Evolutionary conservation across 2,888 invertebrate genomes (phyloP).

Genomic region (Hemistola chrysoprasaria): DNA sequence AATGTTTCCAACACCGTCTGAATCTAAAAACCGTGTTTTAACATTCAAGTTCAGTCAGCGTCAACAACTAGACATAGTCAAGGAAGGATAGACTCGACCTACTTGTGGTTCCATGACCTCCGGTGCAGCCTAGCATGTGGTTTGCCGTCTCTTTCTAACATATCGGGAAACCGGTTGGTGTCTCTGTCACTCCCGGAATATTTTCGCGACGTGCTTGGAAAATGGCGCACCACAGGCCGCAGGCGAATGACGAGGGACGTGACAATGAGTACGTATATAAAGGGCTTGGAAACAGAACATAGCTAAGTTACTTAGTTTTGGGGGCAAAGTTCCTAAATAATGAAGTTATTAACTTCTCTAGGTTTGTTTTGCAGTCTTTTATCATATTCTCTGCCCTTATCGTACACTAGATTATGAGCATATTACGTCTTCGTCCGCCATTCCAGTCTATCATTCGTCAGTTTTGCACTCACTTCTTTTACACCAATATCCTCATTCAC

Average conservation of each 20-base stretch:
- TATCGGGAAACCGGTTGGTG: slow-evolving; percentile 15
- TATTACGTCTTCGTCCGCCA: too few relatives aligned
- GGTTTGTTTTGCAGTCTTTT: too few relatives aligned
- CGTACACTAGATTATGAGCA: too few relatives aligned
- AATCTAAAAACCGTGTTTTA: slow-evolving; percentile 74
- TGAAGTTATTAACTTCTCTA: too few relatives aligned
- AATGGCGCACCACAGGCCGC: slow-evolving; percentile 43
- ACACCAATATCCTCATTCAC: too few relatives aligned
- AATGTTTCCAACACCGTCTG: too few relatives aligned
- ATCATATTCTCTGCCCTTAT: too few relatives aligned
- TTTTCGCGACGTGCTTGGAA: slow-evolving; percentile 76
- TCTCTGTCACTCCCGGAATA: slow-evolving; percentile 76
- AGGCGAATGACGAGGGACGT: slow-evolving; percentile 53
- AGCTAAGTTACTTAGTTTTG: too few relatives aligned
- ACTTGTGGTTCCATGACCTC: slow-evolving; percentile 81
- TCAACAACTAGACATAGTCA: slow-evolving; percentile 60
- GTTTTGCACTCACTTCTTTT: too few relatives aligned
- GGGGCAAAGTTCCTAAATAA: too few relatives aligned
- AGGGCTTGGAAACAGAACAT: slow-evolving; percentile 33
- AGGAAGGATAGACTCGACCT: slow-evolving; percentile 79
- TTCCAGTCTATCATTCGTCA: too few relatives aligned
- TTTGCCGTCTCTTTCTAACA: slow-evolving; percentile 48
- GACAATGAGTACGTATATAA: slow-evolving; percentile 53
- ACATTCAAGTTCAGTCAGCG: slow-evolving; percentile 71
- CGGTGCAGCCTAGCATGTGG: slow-evolving; percentile 67